Conservation (phyloP, 2,797 vertebrate species). For the Gymnothorax javanicus region DNA sequence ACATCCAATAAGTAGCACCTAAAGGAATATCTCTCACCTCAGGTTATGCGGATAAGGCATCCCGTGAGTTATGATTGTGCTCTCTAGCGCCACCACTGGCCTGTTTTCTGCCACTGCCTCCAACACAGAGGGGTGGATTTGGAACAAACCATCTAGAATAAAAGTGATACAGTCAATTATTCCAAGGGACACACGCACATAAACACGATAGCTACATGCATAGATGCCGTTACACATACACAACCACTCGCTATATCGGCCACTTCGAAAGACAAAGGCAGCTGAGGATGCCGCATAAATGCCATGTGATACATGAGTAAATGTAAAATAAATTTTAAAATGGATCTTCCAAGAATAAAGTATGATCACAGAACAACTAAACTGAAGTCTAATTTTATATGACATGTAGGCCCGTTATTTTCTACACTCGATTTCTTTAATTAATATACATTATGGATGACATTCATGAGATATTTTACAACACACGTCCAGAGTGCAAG, state of each 20-base stretch:
- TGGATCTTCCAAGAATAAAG: neutral
- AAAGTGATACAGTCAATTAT: neutral
- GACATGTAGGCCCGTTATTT: neutral
- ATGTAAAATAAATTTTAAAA: neutral
- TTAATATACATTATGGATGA: neutral
- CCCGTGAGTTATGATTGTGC: conserved; percentile 90
- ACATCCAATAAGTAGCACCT: neutral
- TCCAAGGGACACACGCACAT: neutral
- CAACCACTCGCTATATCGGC: neutral
- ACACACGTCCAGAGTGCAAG: neutral
- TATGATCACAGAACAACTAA: neutral
- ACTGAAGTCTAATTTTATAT: neutral
- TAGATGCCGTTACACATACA: neutral
- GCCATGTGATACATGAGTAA: too few relatives aligned
- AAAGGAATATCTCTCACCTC: conserved; percentile 64
- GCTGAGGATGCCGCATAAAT: neutral
- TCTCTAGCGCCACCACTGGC: conserved; percentile 87
- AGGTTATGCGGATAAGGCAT: conserved; percentile 89
- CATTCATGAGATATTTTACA: neutral
- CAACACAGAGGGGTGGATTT: conserved; percentile 76
- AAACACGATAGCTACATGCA: neutral
- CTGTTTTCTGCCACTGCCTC: conserved; percentile 75
- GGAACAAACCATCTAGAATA: conserved; percentile 71
- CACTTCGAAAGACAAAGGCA: neutral
- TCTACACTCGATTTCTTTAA: neutral